A percentile compares a stretch with the other conserved stretches of the same genome.
Evolutionary conservation across 2,797 vertebrate genomes (phyloP).

Genomic region (Gobionotothen gibberifrons): DNA sequence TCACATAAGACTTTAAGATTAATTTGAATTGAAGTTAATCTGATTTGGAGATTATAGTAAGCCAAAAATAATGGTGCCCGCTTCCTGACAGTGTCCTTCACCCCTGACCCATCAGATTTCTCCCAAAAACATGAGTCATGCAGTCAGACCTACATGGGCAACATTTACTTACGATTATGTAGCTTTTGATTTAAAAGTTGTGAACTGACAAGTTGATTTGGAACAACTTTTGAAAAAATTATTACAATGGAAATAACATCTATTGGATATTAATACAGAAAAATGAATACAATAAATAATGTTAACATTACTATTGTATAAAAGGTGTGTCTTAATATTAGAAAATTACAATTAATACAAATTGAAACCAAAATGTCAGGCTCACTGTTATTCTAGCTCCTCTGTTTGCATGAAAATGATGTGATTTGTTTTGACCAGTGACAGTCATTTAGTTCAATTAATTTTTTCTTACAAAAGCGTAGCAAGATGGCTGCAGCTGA

Average conservation of each 20-base stretch:
- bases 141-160: slow-evolving; percentile 25
- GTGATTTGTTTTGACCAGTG: slow-evolving; percentile 23
- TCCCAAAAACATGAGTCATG: slow-evolving; percentile 34
- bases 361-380: slow-evolving; percentile 14
- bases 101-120: slow-evolving; percentile 40
- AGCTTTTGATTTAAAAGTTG: slow-evolving; percentile 31
- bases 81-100: slow-evolving; percentile 55
- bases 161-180: slow-evolving; percentile 17
- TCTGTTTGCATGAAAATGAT: slow-evolving; percentile 35
- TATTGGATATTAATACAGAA: not conserved
- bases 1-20: slow-evolving; percentile 56
- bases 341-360: not conserved
- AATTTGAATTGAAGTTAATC: slow-evolving; percentile 62
- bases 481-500: slow-evolving; percentile 39
- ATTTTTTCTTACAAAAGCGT: slow-evolving; percentile 45
- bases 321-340: slow-evolving; percentile 17
- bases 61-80: slow-evolving; percentile 48
- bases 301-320: not conserved
- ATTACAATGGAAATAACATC: not conserved
- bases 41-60: slow-evolving; percentile 61
- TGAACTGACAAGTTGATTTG: slow-evolving; percentile 10
- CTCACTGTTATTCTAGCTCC: slow-evolving; percentile 32
- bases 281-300: not conserved
- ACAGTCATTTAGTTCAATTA: slow-evolving; percentile 59
- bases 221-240: slow-evolving; percentile 15